Evolutionary conservation across 2,888 invertebrate genomes (phyloP).

Genomic region (Habroteleia sp.): DNA sequence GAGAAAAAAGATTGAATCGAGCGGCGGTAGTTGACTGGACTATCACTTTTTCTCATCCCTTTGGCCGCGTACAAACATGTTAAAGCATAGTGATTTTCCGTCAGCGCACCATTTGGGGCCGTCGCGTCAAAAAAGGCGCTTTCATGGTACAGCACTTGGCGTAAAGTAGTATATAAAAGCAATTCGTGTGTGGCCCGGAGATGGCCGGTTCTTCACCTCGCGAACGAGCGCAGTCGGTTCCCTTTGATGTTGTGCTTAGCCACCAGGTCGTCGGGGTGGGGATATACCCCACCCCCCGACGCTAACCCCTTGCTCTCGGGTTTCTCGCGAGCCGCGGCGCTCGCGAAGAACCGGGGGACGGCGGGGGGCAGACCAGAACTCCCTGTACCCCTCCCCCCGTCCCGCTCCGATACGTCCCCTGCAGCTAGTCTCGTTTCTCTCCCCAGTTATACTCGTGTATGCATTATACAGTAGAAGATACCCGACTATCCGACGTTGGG

Average conservation of each 20-base stretch:
- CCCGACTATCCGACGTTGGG: constrained; percentile 6
- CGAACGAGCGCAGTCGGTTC: constrained; percentile 80
- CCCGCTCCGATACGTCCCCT: constrained; percentile 34
- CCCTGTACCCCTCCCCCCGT: constrained; percentile 2
- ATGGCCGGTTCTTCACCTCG: constrained; percentile 81
- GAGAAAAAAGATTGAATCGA: constrained; percentile 31
- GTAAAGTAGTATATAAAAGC: constrained; percentile 80
- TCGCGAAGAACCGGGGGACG: constrained; percentile 11
- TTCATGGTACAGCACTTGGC: constrained; percentile 75
- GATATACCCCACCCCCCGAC: constrained; percentile 58
- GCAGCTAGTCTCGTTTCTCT: constrained; percentile 52
- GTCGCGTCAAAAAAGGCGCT: constrained; percentile 70
- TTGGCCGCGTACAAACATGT: constrained; percentile 9
- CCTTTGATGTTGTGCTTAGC: constrained; percentile 80
- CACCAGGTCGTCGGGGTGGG: constrained; percentile 65
- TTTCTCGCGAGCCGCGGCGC: constrained; percentile 32
- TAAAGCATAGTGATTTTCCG: constrained; percentile 42
- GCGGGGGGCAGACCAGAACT: no score
- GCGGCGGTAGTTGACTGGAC: constrained; percentile 11
- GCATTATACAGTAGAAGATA: constrained; percentile 52
- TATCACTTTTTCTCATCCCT: constrained; percentile 11
- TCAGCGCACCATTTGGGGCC: constrained; percentile 39
- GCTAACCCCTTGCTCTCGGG: constrained; percentile 64
- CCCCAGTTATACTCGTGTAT: constrained; percentile 48
- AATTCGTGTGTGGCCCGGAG: constrained; percentile 81